Evolutionary conservation across 2,113 vertebrate genomes (phyloP).

Genomic region (Trichomycterus rosablanca): DNA sequence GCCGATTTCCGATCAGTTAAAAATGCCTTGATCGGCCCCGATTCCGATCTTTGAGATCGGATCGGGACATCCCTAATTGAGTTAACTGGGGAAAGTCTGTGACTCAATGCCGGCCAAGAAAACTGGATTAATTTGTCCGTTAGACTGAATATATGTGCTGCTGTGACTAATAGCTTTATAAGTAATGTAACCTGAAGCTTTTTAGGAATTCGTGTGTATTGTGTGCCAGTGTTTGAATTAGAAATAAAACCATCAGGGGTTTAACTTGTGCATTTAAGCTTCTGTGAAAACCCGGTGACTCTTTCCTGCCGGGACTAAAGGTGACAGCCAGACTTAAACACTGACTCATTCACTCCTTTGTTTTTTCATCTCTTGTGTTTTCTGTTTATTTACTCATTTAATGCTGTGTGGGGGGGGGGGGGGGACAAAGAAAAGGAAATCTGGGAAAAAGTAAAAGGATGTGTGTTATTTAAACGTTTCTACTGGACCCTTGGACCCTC

Average conservation of each 20-base stretch:
- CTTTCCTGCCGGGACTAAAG: not conserved
- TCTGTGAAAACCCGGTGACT: not conserved
- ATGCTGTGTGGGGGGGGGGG: conserved; percentile 1
- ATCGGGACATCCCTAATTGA: not conserved
- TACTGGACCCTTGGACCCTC: no score
- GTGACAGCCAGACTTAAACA: not conserved
- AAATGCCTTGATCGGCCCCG: no score
- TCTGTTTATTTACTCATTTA: not conserved
- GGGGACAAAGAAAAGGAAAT: not conserved
- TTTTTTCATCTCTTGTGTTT: not conserved
- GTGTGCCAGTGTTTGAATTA: not conserved
- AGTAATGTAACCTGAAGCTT: not conserved
- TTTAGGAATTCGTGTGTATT: not conserved
- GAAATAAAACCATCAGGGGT: not conserved
- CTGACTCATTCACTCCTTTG: not conserved
- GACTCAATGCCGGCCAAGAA: not conserved
- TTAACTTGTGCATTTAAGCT: not conserved
- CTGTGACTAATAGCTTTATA: conserved; percentile 9
- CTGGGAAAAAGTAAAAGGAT: not conserved
- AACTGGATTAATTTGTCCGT: conserved; percentile 4
- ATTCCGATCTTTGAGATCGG: no score
- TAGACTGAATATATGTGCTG: not conserved
- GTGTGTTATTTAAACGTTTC: not conserved
- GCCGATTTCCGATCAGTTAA: no score
- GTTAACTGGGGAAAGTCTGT: not conserved